Evolutionary conservation across 2,113 vertebrate genomes (phyloP).

Genomic region (Muntiacus muntjak): DNA sequence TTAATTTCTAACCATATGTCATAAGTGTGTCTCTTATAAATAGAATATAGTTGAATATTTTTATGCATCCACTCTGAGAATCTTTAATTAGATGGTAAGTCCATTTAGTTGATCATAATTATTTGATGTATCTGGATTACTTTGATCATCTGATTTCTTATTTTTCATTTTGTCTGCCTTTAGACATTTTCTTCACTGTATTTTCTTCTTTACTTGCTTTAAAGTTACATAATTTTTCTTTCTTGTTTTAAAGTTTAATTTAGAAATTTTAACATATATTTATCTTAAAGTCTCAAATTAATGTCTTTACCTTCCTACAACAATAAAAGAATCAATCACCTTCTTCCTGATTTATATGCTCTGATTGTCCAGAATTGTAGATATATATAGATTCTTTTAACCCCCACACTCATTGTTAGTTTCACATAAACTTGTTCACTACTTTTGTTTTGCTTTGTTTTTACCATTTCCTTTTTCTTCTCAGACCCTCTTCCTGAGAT

Average conservation of each 20-base stretch:
- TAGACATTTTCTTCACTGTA: background rate
- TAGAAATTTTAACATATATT: conserved; percentile 25
- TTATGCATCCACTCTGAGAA: background rate
- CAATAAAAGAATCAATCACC: background rate
- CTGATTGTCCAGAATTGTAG: background rate
- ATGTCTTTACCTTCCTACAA: background rate
- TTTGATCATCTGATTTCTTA: background rate
- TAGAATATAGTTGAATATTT: background rate
- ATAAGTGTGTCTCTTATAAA: background rate
- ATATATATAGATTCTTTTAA: background rate
- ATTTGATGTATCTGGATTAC: background rate
- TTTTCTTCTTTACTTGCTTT: background rate
- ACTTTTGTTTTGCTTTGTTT: background rate
- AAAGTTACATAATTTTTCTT: background rate
- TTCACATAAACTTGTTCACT: background rate
- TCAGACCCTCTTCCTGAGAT: background rate
- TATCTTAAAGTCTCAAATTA: conserved; percentile 30
- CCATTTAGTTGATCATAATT: background rate
- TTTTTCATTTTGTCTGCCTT: background rate
- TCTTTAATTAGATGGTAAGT: background rate
- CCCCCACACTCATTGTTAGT: background rate
- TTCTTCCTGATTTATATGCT: background rate
- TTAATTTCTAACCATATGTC: background rate
- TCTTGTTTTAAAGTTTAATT: background rate
- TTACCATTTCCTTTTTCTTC: background rate